These are phyloP conservation scores for Ornithoptera alexandrae DNA, from an alignment of 2,888 invertebrate species.

Conservation along the genomic window DNA sequence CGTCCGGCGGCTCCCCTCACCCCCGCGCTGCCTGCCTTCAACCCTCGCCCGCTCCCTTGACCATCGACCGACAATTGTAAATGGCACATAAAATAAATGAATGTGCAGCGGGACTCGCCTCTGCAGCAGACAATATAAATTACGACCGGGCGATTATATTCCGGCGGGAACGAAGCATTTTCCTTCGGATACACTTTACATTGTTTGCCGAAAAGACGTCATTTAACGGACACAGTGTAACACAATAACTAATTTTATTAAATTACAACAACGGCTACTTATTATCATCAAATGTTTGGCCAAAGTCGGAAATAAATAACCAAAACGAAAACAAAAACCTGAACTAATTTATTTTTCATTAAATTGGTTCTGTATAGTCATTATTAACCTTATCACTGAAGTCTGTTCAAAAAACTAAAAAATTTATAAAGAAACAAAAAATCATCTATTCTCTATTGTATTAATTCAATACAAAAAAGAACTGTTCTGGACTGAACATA, in stretches of 20 bases:
- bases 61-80: slow-evolving; percentile 82
- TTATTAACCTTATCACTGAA: too few relatives aligned
- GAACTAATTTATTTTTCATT: too few relatives aligned
- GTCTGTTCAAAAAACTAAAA: too few relatives aligned
- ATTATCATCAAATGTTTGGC: background rate
- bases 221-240: slow-evolving; percentile 40
- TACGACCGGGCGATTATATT: slow-evolving; percentile 81
- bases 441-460: too few relatives aligned
- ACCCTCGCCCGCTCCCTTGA: slow-evolving; percentile 74
- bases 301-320: background rate
- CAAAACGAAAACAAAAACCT: background rate
- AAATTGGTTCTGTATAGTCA: too few relatives aligned
- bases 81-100: slow-evolving; percentile 82
- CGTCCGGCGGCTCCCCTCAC: slow-evolving; percentile 50
- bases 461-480: too few relatives aligned
- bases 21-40: slow-evolving; percentile 49
- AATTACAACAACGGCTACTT: background rate
- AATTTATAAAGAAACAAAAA: too few relatives aligned
- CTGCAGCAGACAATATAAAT: slow-evolving; percentile 82
- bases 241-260: background rate
- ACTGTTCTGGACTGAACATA: too few relatives aligned
- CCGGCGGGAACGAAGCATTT: slow-evolving; percentile 78
- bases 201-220: slow-evolving; percentile 53
- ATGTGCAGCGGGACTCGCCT: slow-evolving; percentile 81
- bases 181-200: slow-evolving; percentile 74